Evolutionary conservation across 2,888 invertebrate genomes (phyloP).

Genomic region (Dendrolimus pini): DNA sequence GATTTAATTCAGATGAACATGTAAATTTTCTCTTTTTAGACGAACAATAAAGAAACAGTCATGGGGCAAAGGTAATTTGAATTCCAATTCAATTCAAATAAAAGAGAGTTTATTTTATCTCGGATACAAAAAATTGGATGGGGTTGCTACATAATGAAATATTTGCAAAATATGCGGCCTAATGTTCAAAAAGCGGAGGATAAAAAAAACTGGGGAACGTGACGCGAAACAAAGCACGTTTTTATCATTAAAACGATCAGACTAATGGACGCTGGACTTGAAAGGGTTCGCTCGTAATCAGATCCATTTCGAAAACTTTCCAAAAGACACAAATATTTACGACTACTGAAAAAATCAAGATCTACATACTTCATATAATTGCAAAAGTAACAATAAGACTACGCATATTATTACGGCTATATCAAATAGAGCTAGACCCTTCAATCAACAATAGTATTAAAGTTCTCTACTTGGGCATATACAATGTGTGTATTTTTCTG

Average conservation of each 20-base stretch:
- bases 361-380: too few relatives aligned
- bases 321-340: conserved; percentile 11
- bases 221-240: conserved; percentile 65
- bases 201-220: conserved; percentile 63
- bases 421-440: too few relatives aligned
- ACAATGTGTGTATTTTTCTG: too few relatives aligned
- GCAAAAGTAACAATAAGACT: too few relatives aligned
- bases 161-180: conserved; percentile 52
- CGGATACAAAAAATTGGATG: conserved; percentile 27
- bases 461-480: too few relatives aligned
- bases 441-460: too few relatives aligned
- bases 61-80: conserved; percentile 44
- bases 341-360: conserved; percentile 13
- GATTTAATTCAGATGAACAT: too few relatives aligned
- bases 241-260: conserved; percentile 60
- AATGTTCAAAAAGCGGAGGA: conserved; percentile 43
- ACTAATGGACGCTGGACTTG: conserved; percentile 50
- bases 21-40: conserved; percentile 30
- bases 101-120: conserved; percentile 52
- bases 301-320: conserved; percentile 26
- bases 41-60: conserved; percentile 39
- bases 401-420: too few relatives aligned
- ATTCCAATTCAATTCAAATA: conserved; percentile 38
- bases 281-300: conserved; percentile 32
- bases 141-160: conserved; percentile 44